Evolutionary conservation across 2,888 invertebrate genomes (phyloP).

Genomic region (Halocaridina rubra): DNA sequence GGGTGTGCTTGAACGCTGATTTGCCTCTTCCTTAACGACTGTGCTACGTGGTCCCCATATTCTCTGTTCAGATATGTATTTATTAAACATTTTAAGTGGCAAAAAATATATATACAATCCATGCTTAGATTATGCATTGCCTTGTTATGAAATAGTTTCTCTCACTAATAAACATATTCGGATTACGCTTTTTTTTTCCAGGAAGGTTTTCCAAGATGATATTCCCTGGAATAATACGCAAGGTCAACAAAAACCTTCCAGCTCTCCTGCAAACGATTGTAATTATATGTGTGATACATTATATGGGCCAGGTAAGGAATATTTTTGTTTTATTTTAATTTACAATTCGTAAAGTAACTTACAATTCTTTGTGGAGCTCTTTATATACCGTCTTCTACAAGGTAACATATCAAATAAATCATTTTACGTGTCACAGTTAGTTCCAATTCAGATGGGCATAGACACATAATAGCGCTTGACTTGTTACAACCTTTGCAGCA

Average conservation of each 20-base stretch:
- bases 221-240: constrained; percentile 38
- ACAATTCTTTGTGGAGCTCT: not conserved
- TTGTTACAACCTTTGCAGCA: not conserved
- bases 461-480: not conserved
- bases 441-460: not conserved
- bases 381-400: not conserved
- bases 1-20: no score
- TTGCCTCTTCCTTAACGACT: no score
- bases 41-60: no score
- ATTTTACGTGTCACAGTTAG: not conserved
- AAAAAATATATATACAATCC: no score
- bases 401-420: not conserved
- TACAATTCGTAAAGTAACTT: not conserved
- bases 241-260: constrained; percentile 40
- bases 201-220: constrained; percentile 43
- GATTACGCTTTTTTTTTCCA: no score
- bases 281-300: constrained; percentile 46
- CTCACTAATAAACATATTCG: no score
- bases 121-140: no score
- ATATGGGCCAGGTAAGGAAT: constrained; percentile 34
- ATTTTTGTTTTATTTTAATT: not conserved
- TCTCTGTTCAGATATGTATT: no score
- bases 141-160: no score
- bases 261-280: constrained; percentile 37
- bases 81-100: no score